Base-by-base conservation (phyloP, 23 tunicate species). In the Botrylloides violaceus region DNA sequence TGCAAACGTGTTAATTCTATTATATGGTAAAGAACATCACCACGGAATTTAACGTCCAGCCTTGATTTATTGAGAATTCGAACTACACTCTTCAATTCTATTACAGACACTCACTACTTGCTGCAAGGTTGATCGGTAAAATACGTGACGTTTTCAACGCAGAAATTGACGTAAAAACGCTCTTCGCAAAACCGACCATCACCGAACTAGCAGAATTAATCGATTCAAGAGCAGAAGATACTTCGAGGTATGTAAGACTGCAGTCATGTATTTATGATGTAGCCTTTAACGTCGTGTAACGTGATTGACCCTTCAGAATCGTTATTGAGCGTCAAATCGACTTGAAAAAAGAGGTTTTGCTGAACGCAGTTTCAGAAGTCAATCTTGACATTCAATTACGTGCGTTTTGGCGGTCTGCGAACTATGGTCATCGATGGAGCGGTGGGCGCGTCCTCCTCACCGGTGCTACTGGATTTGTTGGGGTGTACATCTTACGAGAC, bases 401-500 rank as follows among this genome's bases (percentile, higher is more conserved):
- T 35, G 97, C 97, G 4, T 90, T 90, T 70, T 90, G 97, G 97
- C 66, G 97, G 33, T 83, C 85, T 26, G 71, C 49, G 5, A 36
- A 66, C 21, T 61, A 71, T 56, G 61, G 72, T 36, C 72, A 70
- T n/a, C 64, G 79, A 21, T 68, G 74, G 74, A 37, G 63, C 5
- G 57, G 90, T 32, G 90, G 84, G 23, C 59, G 97, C 20, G 83
- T 90, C 0, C 75, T 90, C 12, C 71, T 90, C 12, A 90, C 97
- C 47, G 97, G 97, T 0, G 90, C 86, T 15, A 90, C 97, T 3
- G 97, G 97, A 9, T 90, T 83, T 68, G 35, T 90, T 33, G 97
- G 97, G 21, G 97, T 90, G 33, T 90, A 49, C 66, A 35, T 90
- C 49, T 64, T 90, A 12, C 58, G 66, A 15, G 97, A 90, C 34